A percentile compares a stretch with the other conserved stretches of the same genome.
Evolutionary conservation across 2,113 vertebrate species (phyloP).

Genomic region (Gallinago undulata): DNA sequence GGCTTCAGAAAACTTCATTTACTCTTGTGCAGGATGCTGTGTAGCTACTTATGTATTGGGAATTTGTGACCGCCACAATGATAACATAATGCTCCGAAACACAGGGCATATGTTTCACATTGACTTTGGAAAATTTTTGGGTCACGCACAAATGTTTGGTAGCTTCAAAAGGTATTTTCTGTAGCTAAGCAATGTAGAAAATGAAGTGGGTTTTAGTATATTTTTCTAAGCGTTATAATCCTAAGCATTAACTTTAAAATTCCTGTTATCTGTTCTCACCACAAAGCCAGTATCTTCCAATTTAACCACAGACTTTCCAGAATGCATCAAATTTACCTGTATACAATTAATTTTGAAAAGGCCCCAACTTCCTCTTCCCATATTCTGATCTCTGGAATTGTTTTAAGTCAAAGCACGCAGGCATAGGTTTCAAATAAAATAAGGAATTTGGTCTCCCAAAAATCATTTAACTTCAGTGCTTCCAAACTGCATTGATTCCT

Average conservation of each 20-base stretch:
- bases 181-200: not conserved
- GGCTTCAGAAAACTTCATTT: slow-evolving; percentile 99
- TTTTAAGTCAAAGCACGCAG: not conserved
- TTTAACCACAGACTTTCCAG: not conserved
- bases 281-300: not conserved
- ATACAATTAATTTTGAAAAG: not conserved
- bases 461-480: not conserved
- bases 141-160: slow-evolving; percentile 98
- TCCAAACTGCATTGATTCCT: not conserved
- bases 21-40: slow-evolving; percentile 97
- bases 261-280: not conserved
- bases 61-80: slow-evolving; percentile 97
- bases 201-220: not conserved
- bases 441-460: not conserved
- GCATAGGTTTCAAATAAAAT: not conserved
- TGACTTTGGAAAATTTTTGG: slow-evolving; percentile 97
- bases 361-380: not conserved
- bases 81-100: slow-evolving; percentile 98
- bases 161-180: slow-evolving; percentile 92
- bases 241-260: not conserved
- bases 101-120: slow-evolving; percentile 99
- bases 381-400: not conserved
- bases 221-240: not conserved
- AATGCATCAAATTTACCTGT: not conserved
- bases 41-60: slow-evolving; percentile 96